phyloP scores from a whole-genome alignment of 2,797 vertebrate species.

The Malurus leucopterus region DNA sequence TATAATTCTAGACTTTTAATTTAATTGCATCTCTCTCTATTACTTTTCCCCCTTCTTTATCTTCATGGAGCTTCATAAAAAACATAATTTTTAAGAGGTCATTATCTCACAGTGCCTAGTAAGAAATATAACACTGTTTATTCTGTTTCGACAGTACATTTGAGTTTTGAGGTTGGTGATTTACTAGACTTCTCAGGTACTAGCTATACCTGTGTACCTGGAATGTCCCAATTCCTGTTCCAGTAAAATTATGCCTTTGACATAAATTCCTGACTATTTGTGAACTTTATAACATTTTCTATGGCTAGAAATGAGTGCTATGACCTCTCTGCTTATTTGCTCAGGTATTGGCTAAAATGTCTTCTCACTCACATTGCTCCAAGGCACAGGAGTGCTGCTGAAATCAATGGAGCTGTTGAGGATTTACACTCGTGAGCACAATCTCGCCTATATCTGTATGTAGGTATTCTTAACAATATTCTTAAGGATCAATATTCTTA shows the following conservation, averaged over 20 bases:
- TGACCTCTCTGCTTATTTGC: slow-evolving; percentile 16
- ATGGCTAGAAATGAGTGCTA: slow-evolving; percentile 27
- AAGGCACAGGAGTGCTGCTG: not conserved
- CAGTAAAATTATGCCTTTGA: slow-evolving; percentile 32
- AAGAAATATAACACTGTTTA: slow-evolving; percentile 51
- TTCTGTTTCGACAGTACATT: slow-evolving; percentile 39
- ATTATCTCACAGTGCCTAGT: not conserved
- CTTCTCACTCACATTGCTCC: not conserved
- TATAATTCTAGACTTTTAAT: slow-evolving; percentile 54
- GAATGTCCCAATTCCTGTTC: not conserved
- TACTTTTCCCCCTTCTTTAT: slow-evolving; percentile 14
- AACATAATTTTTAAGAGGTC: slow-evolving; percentile 28
- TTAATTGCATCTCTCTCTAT: slow-evolving; percentile 42
- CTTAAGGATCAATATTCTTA: not conserved
- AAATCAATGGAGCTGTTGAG: not conserved
- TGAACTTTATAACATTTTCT: slow-evolving; percentile 34
- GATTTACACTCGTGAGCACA: not conserved
- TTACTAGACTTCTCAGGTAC: slow-evolving; percentile 19
- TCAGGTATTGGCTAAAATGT: slow-evolving; percentile 2
- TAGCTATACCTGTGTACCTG: slow-evolving; percentile 1
- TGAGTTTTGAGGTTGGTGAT: slow-evolving; percentile 32
- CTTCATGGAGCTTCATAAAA: slow-evolving; percentile 26
- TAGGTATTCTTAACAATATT: not conserved
- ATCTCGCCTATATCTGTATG: not conserved
- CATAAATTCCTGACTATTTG: slow-evolving; percentile 49